Evolutionary conservation across 2,797 vertebrate genomes (phyloP), one percentile per base, ranked within the genome.

Genomic region (Cyprinodon diabolis): DNA sequence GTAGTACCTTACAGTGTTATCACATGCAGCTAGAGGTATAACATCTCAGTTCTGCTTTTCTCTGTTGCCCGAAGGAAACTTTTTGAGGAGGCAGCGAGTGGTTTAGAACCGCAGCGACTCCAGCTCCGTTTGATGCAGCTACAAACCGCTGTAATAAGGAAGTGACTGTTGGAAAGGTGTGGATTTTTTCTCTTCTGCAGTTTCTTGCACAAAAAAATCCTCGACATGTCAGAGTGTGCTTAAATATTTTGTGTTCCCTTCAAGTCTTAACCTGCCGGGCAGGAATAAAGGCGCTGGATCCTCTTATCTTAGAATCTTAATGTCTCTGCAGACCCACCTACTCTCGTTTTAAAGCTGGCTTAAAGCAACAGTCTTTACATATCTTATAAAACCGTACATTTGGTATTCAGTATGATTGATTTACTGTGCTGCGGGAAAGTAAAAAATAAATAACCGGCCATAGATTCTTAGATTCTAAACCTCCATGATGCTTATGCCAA

Each of bases 181-280:
- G 63, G 55, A 47, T 15, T 69, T 58, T 70, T 54, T 66, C 17
- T 19, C 8, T 87, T 83, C 80, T 69, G 69, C 72, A 74, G 72
- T 73, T 70, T 75, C 71, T 80, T 52, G 17, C 70, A 49, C 71
- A 49, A 40, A 6, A 17, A 30, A 43, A 43, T 8, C 47, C 60
- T 7, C 71, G 17, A 76, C 85, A 19, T 80, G 87, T 84, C 71
- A n/a, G 74, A 78, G 79, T 75, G 78, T 60, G 83, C 75, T 78
- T 70, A 78, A 87, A 88, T 89, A 87, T 75, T 89, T 90, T 2
- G 74, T 72, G 84, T 75, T 77, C 3, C 0, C 4, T 81, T 69
- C 92, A 91, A 91, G 93, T 92, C 92, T 71, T 76, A 85, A 91
- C 93, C 82, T 91, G 91, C 89, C 67, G 75, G 47, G 55, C 43